phyloP scores from a whole-genome alignment of 2,113 vertebrate species.

The Tenrec ecaudatus region DNA sequence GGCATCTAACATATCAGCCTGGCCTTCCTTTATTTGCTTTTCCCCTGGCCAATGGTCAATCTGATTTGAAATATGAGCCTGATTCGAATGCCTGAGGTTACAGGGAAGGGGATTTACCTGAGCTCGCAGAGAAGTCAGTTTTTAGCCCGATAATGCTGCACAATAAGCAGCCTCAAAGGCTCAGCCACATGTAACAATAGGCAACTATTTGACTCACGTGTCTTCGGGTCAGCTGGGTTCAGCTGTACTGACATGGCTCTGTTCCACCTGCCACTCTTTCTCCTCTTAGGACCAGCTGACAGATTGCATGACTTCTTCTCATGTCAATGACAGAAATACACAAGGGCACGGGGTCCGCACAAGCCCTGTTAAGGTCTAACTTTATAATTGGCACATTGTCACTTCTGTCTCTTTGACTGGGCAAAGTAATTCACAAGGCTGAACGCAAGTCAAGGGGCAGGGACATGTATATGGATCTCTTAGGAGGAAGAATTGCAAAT shows the following conservation, averaged over 20 bases:
- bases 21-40: not conserved
- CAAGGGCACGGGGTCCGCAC: not conserved
- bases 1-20: not conserved
- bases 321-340: not conserved
- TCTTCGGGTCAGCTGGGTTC: constrained; percentile 28
- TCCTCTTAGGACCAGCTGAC: not conserved
- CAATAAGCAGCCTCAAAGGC: not conserved
- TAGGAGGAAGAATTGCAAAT: not conserved
- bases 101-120: not conserved
- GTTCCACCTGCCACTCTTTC: not conserved
- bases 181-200: constrained; percentile 13
- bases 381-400: not conserved
- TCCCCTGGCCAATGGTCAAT: not conserved
- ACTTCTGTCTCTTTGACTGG: not conserved
- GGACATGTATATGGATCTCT: not conserved
- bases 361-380: not conserved
- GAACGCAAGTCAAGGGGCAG: not conserved
- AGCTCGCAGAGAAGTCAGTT: not conserved
- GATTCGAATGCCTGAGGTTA: not conserved
- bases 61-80: not conserved
- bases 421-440: not conserved
- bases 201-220: constrained; percentile 6
- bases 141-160: not conserved
- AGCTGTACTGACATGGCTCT: not conserved
- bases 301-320: not conserved